Conservation (phyloP, 2,797 vertebrate genomes). For the Lophotriccus pileatus region DNA sequence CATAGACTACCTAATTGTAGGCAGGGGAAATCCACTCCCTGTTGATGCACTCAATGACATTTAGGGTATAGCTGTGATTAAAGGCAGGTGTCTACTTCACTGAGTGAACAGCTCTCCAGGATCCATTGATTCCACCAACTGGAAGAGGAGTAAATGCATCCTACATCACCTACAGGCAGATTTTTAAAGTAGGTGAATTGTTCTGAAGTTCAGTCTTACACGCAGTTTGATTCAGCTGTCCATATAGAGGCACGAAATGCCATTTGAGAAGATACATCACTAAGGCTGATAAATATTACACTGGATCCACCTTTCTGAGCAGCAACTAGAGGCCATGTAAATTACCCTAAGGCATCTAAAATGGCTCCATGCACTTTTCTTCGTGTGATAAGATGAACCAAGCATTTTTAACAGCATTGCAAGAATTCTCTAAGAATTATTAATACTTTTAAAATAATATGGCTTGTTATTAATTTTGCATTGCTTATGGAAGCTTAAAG, state of each 20-base stretch:
- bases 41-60: background rate
- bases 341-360: background rate
- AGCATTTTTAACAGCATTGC: background rate
- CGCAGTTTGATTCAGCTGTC: background rate
- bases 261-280: background rate
- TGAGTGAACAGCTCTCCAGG: background rate
- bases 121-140: background rate
- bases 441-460: background rate
- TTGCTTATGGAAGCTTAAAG: background rate
- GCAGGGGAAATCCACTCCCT: background rate
- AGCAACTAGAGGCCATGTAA: background rate
- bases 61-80: background rate
- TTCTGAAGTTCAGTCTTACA: background rate
- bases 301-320: background rate
- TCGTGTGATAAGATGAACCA: background rate
- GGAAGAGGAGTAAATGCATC: background rate
- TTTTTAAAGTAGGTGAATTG: background rate
- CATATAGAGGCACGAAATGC: background rate
- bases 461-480: background rate
- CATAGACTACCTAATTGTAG: background rate
- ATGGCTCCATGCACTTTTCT: background rate
- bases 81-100: background rate
- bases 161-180: background rate
- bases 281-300: background rate
- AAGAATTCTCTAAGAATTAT: background rate